Conservation (phyloP, 2,888 invertebrate genomes). For the Eupithecia abbreviata region DNA sequence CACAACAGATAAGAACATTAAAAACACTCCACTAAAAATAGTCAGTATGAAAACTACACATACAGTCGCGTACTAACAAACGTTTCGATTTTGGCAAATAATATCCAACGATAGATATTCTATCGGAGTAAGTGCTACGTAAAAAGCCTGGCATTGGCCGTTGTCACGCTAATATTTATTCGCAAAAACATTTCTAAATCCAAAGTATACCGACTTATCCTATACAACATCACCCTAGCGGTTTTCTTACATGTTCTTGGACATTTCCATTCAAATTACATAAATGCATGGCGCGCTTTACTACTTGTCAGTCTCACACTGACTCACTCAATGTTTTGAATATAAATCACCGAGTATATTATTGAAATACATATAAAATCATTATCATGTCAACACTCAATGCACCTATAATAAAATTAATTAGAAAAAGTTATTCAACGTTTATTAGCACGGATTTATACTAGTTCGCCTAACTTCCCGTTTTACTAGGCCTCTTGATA, state of each 20-base stretch:
- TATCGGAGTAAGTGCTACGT: neutral
- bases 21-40: slow-evolving; percentile 10
- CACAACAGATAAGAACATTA: slow-evolving; percentile 26
- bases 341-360: neutral
- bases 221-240: neutral
- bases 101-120: neutral
- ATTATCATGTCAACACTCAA: neutral
- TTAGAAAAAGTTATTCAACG: slow-evolving; percentile 15
- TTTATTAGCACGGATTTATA: slow-evolving; percentile 23
- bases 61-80: slow-evolving; percentile 18
- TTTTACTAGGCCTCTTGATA: neutral
- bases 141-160: neutral
- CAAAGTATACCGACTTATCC: neutral
- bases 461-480: slow-evolving; percentile 38
- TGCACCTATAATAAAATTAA: too few species aligned
- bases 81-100: slow-evolving; percentile 7
- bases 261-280: neutral
- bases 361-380: neutral
- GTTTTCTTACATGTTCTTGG: neutral
- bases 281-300: neutral
- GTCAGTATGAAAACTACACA: slow-evolving; percentile 32
- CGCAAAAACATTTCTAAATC: neutral
- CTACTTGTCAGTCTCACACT: neutral
- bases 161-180: neutral
- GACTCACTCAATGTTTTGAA: neutral